Base-by-base conservation (phyloP, 2,888 invertebrate species). In the Geophilus truncorum region DNA sequence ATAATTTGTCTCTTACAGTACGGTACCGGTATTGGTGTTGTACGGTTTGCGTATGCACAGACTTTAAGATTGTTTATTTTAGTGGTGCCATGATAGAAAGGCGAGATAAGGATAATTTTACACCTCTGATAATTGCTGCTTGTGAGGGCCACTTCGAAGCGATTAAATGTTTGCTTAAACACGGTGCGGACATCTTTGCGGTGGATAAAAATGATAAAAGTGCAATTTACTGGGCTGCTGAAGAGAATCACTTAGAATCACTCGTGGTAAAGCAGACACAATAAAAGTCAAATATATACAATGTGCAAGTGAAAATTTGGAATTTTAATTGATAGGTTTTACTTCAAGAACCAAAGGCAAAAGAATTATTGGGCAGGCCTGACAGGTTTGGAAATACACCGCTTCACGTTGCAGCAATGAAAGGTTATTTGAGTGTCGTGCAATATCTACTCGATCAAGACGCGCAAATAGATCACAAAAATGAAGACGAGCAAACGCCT, bases 401-500 rank as follows among this genome's bases (percentile, higher is more conserved):
- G 1, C 85, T 89, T 79, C 89, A 89, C 83, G 85, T 88, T 78
- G 89, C 88, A 18, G 86, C 88, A 21, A 84, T 86, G 83, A 86
- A 87, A 76, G 88, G 88, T 1, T 87, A 84, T 78, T 36, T 80
- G 25, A 80, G 80, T 9, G 82, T 83, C 25, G 78, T 81, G 32
- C 81, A 83, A 79, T 83, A 84, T 34, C 84, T 89, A 80, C 82
- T 88, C 79, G 85, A 87, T 6, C 82, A 86, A 82, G 87, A 86
- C 0, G 88, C 87, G 10, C 84, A 85, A 57, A 84, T 87, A 77
- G 86, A 86, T 82, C 85, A 84, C 77, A 87, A 88, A 83, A 88
- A 88, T 84, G 89, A 89, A 81, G 87, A 88, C 79, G 88, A 88
- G 83, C 86, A 87, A 82, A 87, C 88, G 18, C 86, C 89, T 23